phyloP scores from a whole-genome alignment of 1,140 invertebrate genomes.

The Drosophila virilis region DNA sequence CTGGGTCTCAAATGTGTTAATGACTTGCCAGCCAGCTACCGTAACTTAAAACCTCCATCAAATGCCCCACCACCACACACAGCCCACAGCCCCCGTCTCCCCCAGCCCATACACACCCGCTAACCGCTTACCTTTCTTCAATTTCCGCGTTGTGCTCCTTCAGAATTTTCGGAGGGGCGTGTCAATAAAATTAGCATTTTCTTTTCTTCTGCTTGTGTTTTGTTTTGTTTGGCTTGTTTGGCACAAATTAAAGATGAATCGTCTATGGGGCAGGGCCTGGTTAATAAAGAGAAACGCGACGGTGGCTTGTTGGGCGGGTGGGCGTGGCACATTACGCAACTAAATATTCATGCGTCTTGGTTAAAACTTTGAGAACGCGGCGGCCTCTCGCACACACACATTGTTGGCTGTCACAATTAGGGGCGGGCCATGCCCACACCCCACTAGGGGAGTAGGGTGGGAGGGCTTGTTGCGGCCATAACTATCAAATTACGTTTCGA shows the following conservation, averaged over 20 bases:
- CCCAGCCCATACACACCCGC: constrained; percentile 1
- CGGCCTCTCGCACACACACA: constrained; percentile 9
- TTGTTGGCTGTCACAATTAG: constrained; percentile 28
- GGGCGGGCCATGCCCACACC: not conserved
- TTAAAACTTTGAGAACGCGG: constrained; percentile 34
- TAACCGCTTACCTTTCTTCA: constrained; percentile 59
- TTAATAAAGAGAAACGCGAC: constrained; percentile 16
- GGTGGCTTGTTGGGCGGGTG: not conserved
- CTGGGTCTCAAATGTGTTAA: constrained; percentile 71
- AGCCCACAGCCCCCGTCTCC: too few relatives aligned
- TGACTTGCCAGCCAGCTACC: constrained; percentile 53
- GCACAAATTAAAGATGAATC: constrained; percentile 69
- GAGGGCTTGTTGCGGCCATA: constrained; percentile 39
- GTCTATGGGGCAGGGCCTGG: constrained; percentile 7
- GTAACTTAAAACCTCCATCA: not conserved
- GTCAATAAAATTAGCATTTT: constrained; percentile 82
- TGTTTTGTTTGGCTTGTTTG: constrained; percentile 60
- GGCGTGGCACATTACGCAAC: constrained; percentile 69
- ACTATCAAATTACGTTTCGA: constrained; percentile 76
- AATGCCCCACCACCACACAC: not conserved
- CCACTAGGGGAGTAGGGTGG: not conserved
- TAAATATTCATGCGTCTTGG: constrained; percentile 77
- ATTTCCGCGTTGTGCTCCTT: constrained; percentile 61
- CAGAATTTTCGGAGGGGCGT: constrained; percentile 54
- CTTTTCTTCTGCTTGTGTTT: constrained; percentile 60